These are phyloP conservation scores for Cosmopolites sordidus DNA, from an alignment of 2,888 invertebrate species.

Conservation along the genomic window DNA sequence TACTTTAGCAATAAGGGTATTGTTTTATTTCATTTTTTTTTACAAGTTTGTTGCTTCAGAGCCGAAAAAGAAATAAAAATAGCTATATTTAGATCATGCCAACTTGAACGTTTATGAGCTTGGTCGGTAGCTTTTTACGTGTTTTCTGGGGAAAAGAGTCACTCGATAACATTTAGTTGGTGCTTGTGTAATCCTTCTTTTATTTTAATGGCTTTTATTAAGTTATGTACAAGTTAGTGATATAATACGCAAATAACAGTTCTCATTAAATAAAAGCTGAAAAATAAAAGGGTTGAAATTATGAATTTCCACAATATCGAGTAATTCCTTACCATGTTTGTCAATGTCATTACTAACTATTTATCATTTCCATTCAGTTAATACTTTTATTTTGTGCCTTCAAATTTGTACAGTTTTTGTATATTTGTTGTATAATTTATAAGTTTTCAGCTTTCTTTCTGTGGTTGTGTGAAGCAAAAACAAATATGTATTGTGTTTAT, in stretches of 20 bases:
- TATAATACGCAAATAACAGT: too few relatives aligned
- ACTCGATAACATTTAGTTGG: conserved; percentile 23
- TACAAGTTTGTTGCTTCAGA: conserved; percentile 26
- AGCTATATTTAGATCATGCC: conserved; percentile 38
- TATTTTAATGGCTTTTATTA: not conserved
- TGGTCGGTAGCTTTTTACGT: conserved; percentile 25
- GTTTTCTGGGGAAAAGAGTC: conserved; percentile 21
- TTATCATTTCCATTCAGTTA: conserved; percentile 9
- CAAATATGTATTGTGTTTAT: conserved; percentile 11
- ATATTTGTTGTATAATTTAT: conserved; percentile 1
- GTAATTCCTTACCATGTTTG: conserved; percentile 14
- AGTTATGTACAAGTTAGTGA: too few relatives aligned
- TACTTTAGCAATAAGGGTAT: not conserved
- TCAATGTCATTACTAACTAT: conserved; percentile 6
- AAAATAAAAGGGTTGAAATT: not conserved
- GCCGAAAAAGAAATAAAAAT: conserved; percentile 16
- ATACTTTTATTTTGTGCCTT: not conserved
- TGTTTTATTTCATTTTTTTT: not conserved
- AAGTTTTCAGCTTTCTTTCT: conserved; percentile 12
- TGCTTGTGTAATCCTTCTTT: conserved; percentile 12
- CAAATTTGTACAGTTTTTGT: conserved; percentile 1
- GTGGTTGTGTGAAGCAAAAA: conserved; percentile 16
- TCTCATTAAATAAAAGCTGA: not conserved
- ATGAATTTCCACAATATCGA: conserved; percentile 9
- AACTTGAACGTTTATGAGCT: conserved; percentile 31